These are phyloP conservation scores for Andrena marginata DNA, from an alignment of 2,888 invertebrate genomes.

Conservation along the genomic window DNA sequence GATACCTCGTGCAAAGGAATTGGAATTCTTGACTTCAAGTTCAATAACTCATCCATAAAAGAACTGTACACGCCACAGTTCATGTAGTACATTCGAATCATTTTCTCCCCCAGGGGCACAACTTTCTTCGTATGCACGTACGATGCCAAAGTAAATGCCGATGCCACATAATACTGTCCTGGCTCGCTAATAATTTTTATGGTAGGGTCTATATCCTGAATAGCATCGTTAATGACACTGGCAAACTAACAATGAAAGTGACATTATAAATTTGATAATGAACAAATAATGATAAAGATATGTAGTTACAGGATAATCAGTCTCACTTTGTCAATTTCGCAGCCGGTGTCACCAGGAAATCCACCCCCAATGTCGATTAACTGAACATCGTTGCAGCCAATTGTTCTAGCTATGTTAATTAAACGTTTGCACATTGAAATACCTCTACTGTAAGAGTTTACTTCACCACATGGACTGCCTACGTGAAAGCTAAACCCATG, in stretches of 20 bases:
- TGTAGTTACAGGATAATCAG: too few relatives aligned
- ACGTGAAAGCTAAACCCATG: slow-evolving; percentile 83
- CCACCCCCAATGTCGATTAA: slow-evolving; percentile 88
- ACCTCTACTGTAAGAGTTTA: slow-evolving; percentile 86
- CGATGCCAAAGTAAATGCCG: slow-evolving; percentile 87
- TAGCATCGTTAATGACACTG: slow-evolving; percentile 85
- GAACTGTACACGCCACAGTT: slow-evolving; percentile 89
- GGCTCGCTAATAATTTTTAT: slow-evolving; percentile 87
- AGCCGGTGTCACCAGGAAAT: slow-evolving; percentile 85
- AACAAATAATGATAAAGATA: not conserved
- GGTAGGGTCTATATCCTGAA: slow-evolving; percentile 84
- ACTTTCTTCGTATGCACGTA: slow-evolving; percentile 86
- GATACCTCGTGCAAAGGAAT: slow-evolving; percentile 66
- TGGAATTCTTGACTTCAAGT: slow-evolving; percentile 70
- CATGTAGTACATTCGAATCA: slow-evolving; percentile 86
- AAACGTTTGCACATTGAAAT: slow-evolving; percentile 85
- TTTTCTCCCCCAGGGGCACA: slow-evolving; percentile 73
- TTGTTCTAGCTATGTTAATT: slow-evolving; percentile 85
- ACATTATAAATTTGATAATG: not conserved
- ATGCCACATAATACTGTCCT: slow-evolving; percentile 88
- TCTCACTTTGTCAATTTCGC: slow-evolving; percentile 61
- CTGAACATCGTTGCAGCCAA: slow-evolving; percentile 86
- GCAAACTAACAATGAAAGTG: slow-evolving; percentile 78
- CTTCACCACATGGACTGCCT: slow-evolving; percentile 82
- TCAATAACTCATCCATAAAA: slow-evolving; percentile 86